A percentile compares a stretch with the other conserved stretches of the same genome.
phyloP scores from a whole-genome alignment of 2,113 vertebrate species.

The Thomomys bottae region DNA sequence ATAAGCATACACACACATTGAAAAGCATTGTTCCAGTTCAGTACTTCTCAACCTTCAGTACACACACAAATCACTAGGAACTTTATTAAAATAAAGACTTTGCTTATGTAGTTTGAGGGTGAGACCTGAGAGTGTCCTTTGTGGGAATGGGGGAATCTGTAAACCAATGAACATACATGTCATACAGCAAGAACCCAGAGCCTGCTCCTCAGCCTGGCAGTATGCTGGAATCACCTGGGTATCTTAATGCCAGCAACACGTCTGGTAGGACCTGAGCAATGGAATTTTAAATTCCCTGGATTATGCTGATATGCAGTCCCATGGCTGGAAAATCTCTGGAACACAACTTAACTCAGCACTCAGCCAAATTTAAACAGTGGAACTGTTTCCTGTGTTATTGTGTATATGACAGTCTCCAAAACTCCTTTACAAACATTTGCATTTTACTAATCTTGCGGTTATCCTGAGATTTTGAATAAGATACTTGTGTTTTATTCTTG shows the following conservation, averaged over 20 bases:
- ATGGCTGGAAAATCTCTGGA: background rate
- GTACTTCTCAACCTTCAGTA: background rate
- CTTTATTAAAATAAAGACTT: slow-evolving; percentile 6
- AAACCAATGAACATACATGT: background rate
- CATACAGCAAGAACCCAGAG: background rate
- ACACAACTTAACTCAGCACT: background rate
- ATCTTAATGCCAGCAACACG: background rate
- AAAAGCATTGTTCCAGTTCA: background rate
- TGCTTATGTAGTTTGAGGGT: background rate
- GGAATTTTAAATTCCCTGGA: background rate
- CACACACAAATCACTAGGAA: background rate
- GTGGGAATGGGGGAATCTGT: too few species aligned
- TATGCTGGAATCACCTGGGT: background rate
- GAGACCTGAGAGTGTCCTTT: background rate
- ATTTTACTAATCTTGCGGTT: too few species aligned
- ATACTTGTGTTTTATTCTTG: too few species aligned
- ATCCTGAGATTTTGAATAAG: background rate
- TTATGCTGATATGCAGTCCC: background rate
- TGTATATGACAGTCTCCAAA: background rate
- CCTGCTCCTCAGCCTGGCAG: background rate
- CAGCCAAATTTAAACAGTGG: background rate
- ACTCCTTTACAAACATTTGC: too few species aligned
- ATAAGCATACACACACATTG: background rate
- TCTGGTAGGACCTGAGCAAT: background rate
- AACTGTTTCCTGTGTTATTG: background rate